These are phyloP conservation scores for Tachycineta bicolor DNA, from an alignment of 2,113 vertebrate genomes.

Conservation along the genomic window DNA sequence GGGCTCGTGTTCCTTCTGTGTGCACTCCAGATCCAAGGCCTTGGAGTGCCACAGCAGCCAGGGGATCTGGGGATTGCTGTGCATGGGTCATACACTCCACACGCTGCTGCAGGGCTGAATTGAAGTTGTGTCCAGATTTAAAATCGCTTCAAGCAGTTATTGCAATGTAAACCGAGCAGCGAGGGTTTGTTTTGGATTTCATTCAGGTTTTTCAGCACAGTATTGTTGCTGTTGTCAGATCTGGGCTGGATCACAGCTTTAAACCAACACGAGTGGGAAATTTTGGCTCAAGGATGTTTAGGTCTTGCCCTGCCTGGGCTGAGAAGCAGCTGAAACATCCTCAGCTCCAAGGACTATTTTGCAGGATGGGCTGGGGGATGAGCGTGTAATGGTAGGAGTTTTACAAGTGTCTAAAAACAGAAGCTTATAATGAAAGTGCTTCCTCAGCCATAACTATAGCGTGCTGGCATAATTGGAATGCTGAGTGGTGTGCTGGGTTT, in stretches of 20 bases:
- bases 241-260: not conserved
- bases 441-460: slow-evolving; percentile 65
- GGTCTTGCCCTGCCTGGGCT: not conserved
- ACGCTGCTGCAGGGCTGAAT: rapidly evolving
- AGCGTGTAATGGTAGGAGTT: not conserved
- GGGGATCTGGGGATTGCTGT: not conserved
- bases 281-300: not conserved
- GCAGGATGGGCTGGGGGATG: not conserved
- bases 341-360: not conserved
- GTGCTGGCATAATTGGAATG: slow-evolving; percentile 68
- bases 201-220: not conserved
- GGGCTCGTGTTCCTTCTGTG: not conserved
- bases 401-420: slow-evolving; percentile 60
- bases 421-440: slow-evolving; percentile 67
- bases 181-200: not conserved
- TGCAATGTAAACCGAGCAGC: not conserved
- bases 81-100: rapidly evolving
- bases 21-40: not conserved
- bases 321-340: not conserved
- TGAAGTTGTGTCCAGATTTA: not conserved
- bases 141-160: not conserved
- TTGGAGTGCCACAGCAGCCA: not conserved
- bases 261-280: rapidly evolving
- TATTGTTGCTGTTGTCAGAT: not conserved
- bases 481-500: slow-evolving; percentile 58